Conservation (phyloP, 1,140 invertebrate species). For the Mactra quadrangularis region DNA sequence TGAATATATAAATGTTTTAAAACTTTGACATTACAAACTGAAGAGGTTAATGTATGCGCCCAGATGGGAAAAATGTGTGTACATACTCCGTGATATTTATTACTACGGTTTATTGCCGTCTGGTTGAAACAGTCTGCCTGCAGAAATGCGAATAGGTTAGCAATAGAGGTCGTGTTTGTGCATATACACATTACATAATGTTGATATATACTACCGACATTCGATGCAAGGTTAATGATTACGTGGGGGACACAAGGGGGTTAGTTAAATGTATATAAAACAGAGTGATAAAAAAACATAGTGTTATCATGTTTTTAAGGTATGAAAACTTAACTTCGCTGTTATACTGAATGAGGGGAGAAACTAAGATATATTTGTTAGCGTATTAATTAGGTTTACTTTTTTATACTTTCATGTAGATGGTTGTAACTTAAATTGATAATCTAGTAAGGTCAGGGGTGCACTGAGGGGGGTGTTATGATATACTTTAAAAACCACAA, state of each 20-base stretch:
- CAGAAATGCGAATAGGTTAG: conserved; percentile 45
- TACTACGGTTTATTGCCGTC: conserved; percentile 47
- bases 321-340: too few species aligned
- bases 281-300: background rate
- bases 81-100: conserved; percentile 55
- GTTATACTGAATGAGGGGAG: too few species aligned
- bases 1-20: conserved; percentile 29
- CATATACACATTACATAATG: conserved; percentile 48
- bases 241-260: conserved; percentile 19
- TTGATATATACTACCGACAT: conserved; percentile 35
- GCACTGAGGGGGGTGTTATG: too few species aligned
- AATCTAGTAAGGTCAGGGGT: too few species aligned
- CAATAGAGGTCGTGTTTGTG: background rate
- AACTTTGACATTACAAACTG: conserved; percentile 3
- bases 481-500: too few species aligned
- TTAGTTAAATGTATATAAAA: background rate
- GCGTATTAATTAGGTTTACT: too few species aligned
- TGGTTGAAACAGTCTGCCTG: conserved; percentile 45
- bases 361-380: too few species aligned
- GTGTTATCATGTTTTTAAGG: background rate
- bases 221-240: conserved; percentile 49
- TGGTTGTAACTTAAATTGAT: too few species aligned
- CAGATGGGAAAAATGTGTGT: conserved; percentile 45
- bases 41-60: conserved; percentile 38
- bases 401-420: too few species aligned